Base-by-base conservation (phyloP, 2,113 vertebrate species). In the Eubucco bourcierii region DNA sequence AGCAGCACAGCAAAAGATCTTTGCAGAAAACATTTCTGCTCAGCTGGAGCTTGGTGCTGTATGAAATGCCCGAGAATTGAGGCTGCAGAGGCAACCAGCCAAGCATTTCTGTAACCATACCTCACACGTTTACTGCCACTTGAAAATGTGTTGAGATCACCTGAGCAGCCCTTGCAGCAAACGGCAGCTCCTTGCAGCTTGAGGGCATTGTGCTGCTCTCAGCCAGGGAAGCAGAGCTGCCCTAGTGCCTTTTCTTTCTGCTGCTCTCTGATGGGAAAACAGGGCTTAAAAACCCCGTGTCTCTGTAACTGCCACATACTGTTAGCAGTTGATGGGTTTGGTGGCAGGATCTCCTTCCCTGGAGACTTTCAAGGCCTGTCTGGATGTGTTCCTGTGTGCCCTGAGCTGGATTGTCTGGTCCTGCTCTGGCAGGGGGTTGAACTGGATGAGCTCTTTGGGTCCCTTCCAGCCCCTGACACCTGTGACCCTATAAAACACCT, bases 21-120 rank as follows among this genome's bases (percentile, higher is more conserved):
- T 79, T 78, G 78, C 73, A 75, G 59, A 67, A 93, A 80, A 53
- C 77, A 59, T 60, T 88, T 82, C 74, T 77, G 19, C 64, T 79
- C 75, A 80, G 65, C 12, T 60, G 31, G 64, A 81, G 39, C 21
- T 81, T 68, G 44, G 33, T 84, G 28, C 63, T 39, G 6, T 16
- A 78, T 41, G 74, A 95, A 93, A 84, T 46, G 16, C 70, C 86
- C 80, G 65, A 80, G 76, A 94, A 60, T 24, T 58, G 41, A 88
- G 66, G 46, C 46, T 92, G 87, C 79, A 50, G 47, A 60, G 60
- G 61, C 68, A 87, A 65, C 31, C 52, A 72, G 82, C 44, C 80
- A 73, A 78, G 79, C 47, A 8, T 74, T 70, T 75, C 79, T 80
- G n/a, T 55, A 53, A 31, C 37, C 29, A 64, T 15, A n/a, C 25